phyloP scores from a whole-genome alignment of 2,797 vertebrate genomes.

The Etheostoma perlongum region DNA sequence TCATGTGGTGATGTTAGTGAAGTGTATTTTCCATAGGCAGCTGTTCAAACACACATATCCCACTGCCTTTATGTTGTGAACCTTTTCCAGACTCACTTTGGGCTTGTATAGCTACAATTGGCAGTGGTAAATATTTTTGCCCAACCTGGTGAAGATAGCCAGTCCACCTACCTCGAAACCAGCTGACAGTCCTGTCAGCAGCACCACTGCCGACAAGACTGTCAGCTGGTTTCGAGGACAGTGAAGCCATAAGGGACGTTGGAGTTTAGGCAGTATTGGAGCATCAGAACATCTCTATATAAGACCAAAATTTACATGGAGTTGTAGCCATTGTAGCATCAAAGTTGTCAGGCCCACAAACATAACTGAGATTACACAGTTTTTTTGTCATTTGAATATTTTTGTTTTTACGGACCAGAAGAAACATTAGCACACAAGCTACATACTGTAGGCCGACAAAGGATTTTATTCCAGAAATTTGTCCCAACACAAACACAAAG shows the following conservation, averaged over 20 bases:
- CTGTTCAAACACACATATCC: neutral
- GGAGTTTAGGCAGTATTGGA: too few species aligned
- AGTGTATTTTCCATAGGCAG: neutral
- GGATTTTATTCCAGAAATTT: slow-evolving; percentile 29
- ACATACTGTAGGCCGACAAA: slow-evolving; percentile 3
- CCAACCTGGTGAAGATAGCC: neutral
- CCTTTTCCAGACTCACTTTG: neutral
- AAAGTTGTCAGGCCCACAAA: neutral
- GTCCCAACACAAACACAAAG: slow-evolving; percentile 18
- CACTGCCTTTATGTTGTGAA: neutral
- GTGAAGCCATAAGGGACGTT: slow-evolving; percentile 3
- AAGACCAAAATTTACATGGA: neutral
- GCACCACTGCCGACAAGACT: neutral
- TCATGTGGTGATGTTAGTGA: neutral
- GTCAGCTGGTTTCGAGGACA: slow-evolving; percentile 2
- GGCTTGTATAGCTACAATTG: neutral
- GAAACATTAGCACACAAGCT: neutral
- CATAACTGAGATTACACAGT: too few species aligned
- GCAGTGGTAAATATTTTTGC: neutral
- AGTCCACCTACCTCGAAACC: neutral
- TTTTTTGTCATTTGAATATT: neutral
- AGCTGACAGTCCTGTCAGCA: neutral
- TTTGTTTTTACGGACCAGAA: neutral
- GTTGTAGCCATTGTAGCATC: neutral
- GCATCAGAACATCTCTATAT: too few species aligned